Percentiles rank a stretch among this genome's conserved stretches.
phyloP scores from a whole-genome alignment of 1,140 invertebrate species.

The Heliconius nattereri region DNA sequence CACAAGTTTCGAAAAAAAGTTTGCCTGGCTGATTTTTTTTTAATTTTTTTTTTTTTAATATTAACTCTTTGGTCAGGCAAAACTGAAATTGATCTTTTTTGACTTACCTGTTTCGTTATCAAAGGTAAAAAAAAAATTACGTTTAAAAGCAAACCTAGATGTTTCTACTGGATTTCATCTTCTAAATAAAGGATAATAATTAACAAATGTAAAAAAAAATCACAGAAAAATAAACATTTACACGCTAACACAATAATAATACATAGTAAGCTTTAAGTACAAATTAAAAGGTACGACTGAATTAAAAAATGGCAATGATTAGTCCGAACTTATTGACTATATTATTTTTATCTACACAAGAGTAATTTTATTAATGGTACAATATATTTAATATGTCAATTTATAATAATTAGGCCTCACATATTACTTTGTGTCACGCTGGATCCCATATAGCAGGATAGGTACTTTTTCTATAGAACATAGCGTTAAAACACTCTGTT shows the following conservation, averaged over 20 bases:
- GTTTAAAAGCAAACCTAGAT: conserved; percentile 50
- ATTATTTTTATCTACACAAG: conserved; percentile 18
- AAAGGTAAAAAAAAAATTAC: background rate
- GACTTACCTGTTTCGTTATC: conserved; percentile 30
- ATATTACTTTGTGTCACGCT: background rate
- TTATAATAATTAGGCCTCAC: background rate
- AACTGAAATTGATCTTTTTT: conserved; percentile 18
- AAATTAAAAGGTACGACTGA: conserved; percentile 41
- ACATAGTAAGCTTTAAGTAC: conserved; percentile 43
- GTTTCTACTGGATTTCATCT: conserved; percentile 68
- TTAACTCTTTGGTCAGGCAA: conserved; percentile 38
- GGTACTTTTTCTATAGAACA: too few species aligned
- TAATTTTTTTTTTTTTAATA: conserved; percentile 23
- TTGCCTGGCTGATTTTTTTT: conserved; percentile 32
- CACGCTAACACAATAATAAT: conserved; percentile 52
- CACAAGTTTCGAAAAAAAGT: conserved; percentile 16
- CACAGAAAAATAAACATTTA: conserved; percentile 71
- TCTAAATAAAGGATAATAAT: conserved; percentile 53
- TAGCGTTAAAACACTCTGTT: too few species aligned
- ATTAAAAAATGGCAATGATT: conserved; percentile 62
- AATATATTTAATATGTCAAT: background rate
- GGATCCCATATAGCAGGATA: too few species aligned
- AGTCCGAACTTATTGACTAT: conserved; percentile 58
- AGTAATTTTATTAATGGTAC: conserved; percentile 16
- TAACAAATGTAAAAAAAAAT: conserved; percentile 66